Evolutionary conservation across 1,140 invertebrate species (phyloP).

Genomic region (Harlomillsia oculata): DNA sequence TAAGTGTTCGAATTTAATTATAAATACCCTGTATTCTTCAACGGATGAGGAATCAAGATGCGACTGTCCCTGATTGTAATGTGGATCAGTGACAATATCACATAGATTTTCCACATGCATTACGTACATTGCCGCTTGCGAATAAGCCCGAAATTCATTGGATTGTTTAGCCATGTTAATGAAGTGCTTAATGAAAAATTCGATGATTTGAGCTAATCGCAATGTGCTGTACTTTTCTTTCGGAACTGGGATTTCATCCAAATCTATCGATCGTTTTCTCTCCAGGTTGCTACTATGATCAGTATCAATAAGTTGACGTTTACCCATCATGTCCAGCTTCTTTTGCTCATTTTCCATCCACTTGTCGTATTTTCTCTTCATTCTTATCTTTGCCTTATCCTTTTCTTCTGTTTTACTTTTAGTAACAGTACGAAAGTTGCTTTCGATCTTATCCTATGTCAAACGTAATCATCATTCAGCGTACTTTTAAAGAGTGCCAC

Average conservation of each 20-base stretch:
- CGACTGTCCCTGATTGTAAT: no score
- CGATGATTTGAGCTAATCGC: slow-evolving; percentile 39
- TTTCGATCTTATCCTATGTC: slow-evolving; percentile 4
- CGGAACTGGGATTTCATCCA: slow-evolving; percentile 16
- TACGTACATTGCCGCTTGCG: slow-evolving; percentile 54
- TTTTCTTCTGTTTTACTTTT: background rate
- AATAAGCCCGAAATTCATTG: slow-evolving; percentile 48
- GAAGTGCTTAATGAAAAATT: slow-evolving; percentile 60
- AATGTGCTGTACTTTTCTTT: slow-evolving; percentile 4
- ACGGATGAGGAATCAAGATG: background rate
- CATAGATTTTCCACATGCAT: slow-evolving; percentile 57
- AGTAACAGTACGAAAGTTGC: background rate
- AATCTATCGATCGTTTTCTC: slow-evolving; percentile 32
- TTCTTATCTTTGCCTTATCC: background rate
- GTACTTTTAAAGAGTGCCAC: background rate
- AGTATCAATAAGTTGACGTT: slow-evolving; percentile 19
- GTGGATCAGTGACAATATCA: slow-evolving; percentile 49
- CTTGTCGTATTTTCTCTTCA: background rate
- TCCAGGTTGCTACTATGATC: slow-evolving; percentile 7
- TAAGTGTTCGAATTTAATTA: background rate
- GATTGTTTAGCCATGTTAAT: slow-evolving; percentile 54
- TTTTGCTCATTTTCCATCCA: slow-evolving; percentile 36
- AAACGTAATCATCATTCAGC: background rate
- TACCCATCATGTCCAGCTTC: slow-evolving; percentile 39
- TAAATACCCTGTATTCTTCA: background rate